Base-by-base conservation (phyloP, 2,113 vertebrate species). In the Taurulus bubalis region DNA sequence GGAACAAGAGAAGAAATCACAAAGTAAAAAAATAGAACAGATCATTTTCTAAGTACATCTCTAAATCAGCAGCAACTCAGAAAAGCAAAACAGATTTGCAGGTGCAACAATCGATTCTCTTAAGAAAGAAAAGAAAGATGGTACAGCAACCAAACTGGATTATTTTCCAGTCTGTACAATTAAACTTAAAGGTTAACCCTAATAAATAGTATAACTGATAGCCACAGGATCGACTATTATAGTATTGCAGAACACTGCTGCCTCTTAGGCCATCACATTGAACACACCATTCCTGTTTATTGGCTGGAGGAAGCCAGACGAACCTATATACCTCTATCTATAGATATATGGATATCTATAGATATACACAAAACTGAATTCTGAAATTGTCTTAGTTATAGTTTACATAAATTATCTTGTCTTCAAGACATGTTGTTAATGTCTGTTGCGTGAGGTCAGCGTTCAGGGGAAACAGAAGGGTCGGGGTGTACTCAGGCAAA, bases 401-500 rank as follows among this genome's bases (percentile, higher is more conserved):
- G 10, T 77, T 83, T 75, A 51, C 64, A 64, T 68, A 55, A 15
- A 74, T 74, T 58, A 11, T 45, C 22, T 66, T 2, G 1, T 40
- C 22, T 28, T 12, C 20, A 8, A 15, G 32, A 26, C 30, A 71
- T 30, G 10, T 34, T 71, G 47, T 26, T 70, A 32, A 67, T 77
- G 3, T 77, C 24, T 49, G 30, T 24, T 20, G 56, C 71, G 32
- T 16, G 38, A 64, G 49, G 14, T 70, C 51, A 49, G 8, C 70
- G 40, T 45, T 79, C 64, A 75, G 20, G 38, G 2, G 3, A 81
- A 70, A 58, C 40, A 34, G 32, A 20, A 18, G 42, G n/a, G 9
- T 65, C 1, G 0, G 22, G 22, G 8, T 36, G 62, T 32, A 55
- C 71, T 93, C 85, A 93, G n/a, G 85, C 72, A 90, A 95, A 95